These are phyloP conservation scores for Hylaeus anthracinus DNA, from an alignment of 1,140 invertebrate genomes.

Conservation along the genomic window DNA sequence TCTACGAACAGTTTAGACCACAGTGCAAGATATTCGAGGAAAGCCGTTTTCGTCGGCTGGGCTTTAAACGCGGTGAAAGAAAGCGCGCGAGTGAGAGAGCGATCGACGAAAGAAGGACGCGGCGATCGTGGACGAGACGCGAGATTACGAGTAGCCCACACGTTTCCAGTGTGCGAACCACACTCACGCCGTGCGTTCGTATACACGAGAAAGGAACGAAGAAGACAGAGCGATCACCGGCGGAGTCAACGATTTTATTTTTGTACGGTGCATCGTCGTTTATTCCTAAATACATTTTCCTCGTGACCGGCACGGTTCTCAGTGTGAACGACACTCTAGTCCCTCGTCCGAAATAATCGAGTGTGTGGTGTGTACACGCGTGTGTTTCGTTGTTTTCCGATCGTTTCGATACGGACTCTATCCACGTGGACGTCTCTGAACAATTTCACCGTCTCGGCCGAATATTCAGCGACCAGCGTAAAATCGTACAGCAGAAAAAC, in stretches of 20 bases:
- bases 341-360: constrained; percentile 39
- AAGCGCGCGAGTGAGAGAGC: constrained; percentile 37
- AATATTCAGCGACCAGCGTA: neutral
- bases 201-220: constrained; percentile 17
- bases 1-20: constrained; percentile 40
- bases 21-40: constrained; percentile 54
- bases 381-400: constrained; percentile 29
- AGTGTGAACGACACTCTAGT: neutral
- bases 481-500: neutral
- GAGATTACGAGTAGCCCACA: constrained; percentile 40
- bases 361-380: constrained; percentile 50
- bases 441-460: neutral
- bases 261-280: constrained; percentile 53
- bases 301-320: neutral
- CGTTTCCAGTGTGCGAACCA: constrained; percentile 48
- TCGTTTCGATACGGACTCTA: constrained; percentile 29
- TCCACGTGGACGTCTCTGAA: neutral
- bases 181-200: constrained; percentile 28
- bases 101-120: constrained; percentile 26
- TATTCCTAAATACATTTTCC: constrained; percentile 19
- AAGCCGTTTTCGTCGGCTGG: constrained; percentile 57
- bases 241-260: constrained; percentile 45
- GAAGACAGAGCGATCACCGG: constrained; percentile 41
- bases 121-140: constrained; percentile 33
- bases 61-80: constrained; percentile 46